These are phyloP conservation scores for Agrenia bidenticulata DNA, from an alignment of 2,888 invertebrate species.

Conservation along the genomic window DNA sequence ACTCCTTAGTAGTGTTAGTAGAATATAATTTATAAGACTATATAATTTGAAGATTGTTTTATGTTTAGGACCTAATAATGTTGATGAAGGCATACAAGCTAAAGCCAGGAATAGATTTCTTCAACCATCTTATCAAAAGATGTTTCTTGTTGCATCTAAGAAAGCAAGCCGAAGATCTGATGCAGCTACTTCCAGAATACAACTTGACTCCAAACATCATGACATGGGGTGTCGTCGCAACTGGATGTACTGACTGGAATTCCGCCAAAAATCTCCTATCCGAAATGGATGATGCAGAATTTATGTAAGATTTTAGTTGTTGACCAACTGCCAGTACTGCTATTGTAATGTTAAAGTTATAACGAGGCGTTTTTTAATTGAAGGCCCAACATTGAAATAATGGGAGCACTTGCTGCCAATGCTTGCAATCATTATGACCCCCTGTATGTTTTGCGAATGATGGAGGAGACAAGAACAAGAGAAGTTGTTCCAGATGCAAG, in stretches of 20 bases:
- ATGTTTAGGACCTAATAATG: constrained; percentile 61
- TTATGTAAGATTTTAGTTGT: constrained; percentile 60
- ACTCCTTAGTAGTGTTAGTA: no score
- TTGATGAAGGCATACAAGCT: constrained; percentile 64
- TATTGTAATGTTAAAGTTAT: constrained; percentile 5
- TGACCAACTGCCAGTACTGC: not conserved
- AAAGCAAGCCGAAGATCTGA: constrained; percentile 64
- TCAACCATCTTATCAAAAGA: constrained; percentile 81
- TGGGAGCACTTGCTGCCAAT: constrained; percentile 71
- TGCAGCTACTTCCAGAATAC: constrained; percentile 36
- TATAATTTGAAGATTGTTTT: not conserved
- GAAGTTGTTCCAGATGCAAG: constrained; percentile 65
- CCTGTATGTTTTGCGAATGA: constrained; percentile 67
- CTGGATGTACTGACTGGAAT: constrained; percentile 69
- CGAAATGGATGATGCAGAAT: constrained; percentile 69
- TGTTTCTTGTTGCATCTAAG: constrained; percentile 70
- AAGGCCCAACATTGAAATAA: constrained; percentile 72
- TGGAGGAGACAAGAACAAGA: constrained; percentile 66
- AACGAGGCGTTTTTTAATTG: constrained; percentile 54
- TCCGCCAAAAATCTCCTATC: constrained; percentile 67
- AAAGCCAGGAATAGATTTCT: constrained; percentile 76
- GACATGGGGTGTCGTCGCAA: constrained; percentile 82
- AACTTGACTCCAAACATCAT: constrained; percentile 68
- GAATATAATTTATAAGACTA: no score
- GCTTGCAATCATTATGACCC: constrained; percentile 66